Conservation (phyloP, 2,888 invertebrate genomes). For the Thymelicus acteon region DNA sequence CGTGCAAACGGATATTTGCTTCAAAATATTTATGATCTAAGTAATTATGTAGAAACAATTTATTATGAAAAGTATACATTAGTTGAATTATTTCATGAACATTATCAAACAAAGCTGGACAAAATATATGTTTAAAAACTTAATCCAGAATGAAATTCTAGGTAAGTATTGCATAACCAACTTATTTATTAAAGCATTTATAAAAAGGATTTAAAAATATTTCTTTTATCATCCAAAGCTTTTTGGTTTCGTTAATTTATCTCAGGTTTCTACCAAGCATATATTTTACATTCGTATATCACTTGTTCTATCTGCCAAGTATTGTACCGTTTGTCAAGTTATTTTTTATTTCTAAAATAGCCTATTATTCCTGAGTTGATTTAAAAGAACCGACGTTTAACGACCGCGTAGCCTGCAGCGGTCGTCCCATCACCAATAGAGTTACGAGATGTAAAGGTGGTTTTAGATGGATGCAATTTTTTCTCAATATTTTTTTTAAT, state of each 20-base stretch:
- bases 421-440: slow-evolving; percentile 44
- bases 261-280: slow-evolving; percentile 31
- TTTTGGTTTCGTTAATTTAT: neutral
- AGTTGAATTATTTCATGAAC: too few relatives aligned
- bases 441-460: slow-evolving; percentile 39
- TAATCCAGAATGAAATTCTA: too few relatives aligned
- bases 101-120: too few relatives aligned
- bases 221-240: too few relatives aligned
- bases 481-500: neutral
- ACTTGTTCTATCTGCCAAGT: slow-evolving; percentile 25
- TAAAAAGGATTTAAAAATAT: too few relatives aligned
- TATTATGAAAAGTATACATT: too few relatives aligned
- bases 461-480: slow-evolving; percentile 17
- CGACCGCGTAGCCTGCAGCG: slow-evolving; percentile 45
- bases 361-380: slow-evolving; percentile 48
- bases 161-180: too few relatives aligned
- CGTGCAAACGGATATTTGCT: too few relatives aligned
- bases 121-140: too few relatives aligned
- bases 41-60: too few relatives aligned
- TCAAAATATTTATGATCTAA: too few relatives aligned
- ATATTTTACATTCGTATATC: slow-evolving; percentile 37
- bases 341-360: slow-evolving; percentile 41
- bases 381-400: slow-evolving; percentile 49
- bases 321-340: slow-evolving; percentile 40
- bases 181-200: too few relatives aligned